These are phyloP conservation scores for Hemicordylus capensis DNA, from an alignment of 2,113 vertebrate species.

Conservation along the genomic window DNA sequence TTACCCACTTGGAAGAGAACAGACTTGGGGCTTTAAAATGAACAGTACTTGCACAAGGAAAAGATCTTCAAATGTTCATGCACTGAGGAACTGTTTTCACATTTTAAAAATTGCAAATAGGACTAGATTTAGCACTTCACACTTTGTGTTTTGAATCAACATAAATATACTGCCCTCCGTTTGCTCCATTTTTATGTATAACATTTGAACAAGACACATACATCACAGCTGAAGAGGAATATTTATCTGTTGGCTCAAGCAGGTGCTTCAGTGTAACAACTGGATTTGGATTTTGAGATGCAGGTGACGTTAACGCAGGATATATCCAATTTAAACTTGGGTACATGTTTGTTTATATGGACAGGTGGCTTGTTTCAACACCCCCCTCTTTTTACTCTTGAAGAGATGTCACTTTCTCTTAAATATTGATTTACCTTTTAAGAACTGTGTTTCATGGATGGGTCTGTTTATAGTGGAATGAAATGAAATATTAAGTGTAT, in stretches of 20 bases:
- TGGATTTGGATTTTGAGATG: constrained; percentile 66
- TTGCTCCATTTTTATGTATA: constrained; percentile 65
- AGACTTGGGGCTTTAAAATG: constrained; percentile 72
- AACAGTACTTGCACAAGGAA: constrained; percentile 80
- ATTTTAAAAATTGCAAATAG: constrained; percentile 65
- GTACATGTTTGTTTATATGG: constrained; percentile 46
- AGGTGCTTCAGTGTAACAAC: constrained; percentile 70
- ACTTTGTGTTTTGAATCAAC: constrained; percentile 76
- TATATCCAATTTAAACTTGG: constrained; percentile 65
- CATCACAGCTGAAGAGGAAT: constrained; percentile 47
- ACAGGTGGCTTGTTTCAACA: constrained; percentile 47
- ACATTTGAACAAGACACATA: constrained; percentile 63
- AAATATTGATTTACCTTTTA: constrained; percentile 54
- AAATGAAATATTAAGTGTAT: constrained; percentile 73
- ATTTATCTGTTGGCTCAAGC: constrained; percentile 70
- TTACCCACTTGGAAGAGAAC: constrained; percentile 72
- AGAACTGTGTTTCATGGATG: constrained; percentile 48
- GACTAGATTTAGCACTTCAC: constrained; percentile 82
- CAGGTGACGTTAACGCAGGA: constrained; percentile 55
- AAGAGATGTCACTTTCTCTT: constrained; percentile 56
- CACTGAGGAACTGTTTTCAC: constrained; percentile 79
- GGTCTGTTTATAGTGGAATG: constrained; percentile 56
- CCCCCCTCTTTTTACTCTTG: constrained; percentile 21
- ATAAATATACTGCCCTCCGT: constrained; percentile 63
- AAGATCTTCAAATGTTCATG: constrained; percentile 75